These are phyloP conservation scores for Mormyrus hasselquistii DNA, from an alignment of 2,797 vertebrate genomes.

Conservation along the genomic window DNA sequence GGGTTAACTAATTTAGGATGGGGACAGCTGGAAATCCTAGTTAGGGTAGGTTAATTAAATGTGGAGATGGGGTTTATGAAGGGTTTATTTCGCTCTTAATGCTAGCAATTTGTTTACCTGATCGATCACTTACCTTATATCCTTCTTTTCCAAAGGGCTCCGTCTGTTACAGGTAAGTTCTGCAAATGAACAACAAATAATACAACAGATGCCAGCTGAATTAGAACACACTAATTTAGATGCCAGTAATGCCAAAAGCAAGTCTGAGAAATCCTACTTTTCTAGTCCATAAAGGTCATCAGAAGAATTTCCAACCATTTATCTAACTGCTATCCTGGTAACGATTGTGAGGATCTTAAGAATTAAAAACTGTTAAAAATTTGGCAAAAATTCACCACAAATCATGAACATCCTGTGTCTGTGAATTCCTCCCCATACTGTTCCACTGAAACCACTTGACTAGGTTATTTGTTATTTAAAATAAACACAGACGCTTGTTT, in stretches of 20 bases:
- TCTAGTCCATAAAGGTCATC: background rate
- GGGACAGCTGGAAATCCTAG: background rate
- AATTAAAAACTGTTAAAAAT: background rate
- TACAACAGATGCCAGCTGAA: background rate
- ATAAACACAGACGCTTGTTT: background rate
- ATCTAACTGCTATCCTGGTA: background rate
- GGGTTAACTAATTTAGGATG: background rate
- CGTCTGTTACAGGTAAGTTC: background rate
- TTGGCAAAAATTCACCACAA: background rate
- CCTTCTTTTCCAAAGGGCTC: background rate
- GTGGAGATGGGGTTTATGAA: background rate
- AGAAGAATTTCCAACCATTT: background rate
- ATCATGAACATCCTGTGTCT: background rate
- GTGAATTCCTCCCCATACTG: background rate
- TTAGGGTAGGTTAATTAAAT: background rate
- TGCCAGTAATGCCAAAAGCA: background rate
- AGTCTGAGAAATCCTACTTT: background rate
- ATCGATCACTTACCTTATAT: background rate
- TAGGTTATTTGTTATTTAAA: background rate
- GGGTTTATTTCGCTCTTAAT: background rate
- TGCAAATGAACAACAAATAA: background rate
- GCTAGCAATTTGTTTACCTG: background rate
- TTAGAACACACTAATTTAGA: background rate
- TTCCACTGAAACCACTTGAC: background rate
- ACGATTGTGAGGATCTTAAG: background rate